These are phyloP conservation scores for Nyleta sp. DNA, from an alignment of 2,888 invertebrate genomes.

Conservation along the genomic window DNA sequence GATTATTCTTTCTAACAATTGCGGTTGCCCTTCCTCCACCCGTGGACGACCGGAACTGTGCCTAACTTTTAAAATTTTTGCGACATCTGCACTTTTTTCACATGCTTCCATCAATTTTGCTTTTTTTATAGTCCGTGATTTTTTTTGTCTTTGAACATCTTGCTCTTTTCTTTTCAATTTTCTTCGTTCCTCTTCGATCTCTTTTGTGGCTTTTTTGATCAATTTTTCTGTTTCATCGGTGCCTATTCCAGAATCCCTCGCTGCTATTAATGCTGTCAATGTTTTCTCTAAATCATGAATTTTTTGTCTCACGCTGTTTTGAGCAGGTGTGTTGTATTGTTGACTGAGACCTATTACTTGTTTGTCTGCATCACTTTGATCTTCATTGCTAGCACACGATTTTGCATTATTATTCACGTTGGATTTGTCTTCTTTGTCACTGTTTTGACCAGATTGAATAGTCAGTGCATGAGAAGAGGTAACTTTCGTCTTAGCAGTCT, in stretches of 20 bases:
- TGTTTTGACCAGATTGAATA: too few species aligned
- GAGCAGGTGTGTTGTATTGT: too few species aligned
- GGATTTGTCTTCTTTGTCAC: too few species aligned
- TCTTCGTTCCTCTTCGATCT: background rate
- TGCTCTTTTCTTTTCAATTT: slow-evolving; percentile 1
- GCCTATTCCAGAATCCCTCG: slow-evolving; percentile 10
- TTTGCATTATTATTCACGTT: too few species aligned
- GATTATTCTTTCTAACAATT: slow-evolving; percentile 70
- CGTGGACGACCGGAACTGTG: slow-evolving; percentile 65
- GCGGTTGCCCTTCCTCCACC: slow-evolving; percentile 70
- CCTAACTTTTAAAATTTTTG: slow-evolving; percentile 21
- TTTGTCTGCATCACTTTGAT: too few species aligned
- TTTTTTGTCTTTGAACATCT: slow-evolving; percentile 11
- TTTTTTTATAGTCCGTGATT: slow-evolving; percentile 8
- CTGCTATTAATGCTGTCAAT: slow-evolving; percentile 3
- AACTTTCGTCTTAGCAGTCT: too few species aligned
- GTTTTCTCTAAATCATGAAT: slow-evolving; percentile 1
- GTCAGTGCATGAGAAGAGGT: too few species aligned
- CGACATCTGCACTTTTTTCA: slow-evolving; percentile 8
- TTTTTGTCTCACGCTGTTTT: too few species aligned
- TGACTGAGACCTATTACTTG: too few species aligned
- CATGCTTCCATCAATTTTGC: background rate
- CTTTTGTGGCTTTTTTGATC: slow-evolving; percentile 9
- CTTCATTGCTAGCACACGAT: too few species aligned
- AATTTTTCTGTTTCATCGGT: slow-evolving; percentile 5